These are phyloP conservation scores for Clanis bilineata DNA, from an alignment of 2,888 invertebrate species.

Conservation along the genomic window DNA sequence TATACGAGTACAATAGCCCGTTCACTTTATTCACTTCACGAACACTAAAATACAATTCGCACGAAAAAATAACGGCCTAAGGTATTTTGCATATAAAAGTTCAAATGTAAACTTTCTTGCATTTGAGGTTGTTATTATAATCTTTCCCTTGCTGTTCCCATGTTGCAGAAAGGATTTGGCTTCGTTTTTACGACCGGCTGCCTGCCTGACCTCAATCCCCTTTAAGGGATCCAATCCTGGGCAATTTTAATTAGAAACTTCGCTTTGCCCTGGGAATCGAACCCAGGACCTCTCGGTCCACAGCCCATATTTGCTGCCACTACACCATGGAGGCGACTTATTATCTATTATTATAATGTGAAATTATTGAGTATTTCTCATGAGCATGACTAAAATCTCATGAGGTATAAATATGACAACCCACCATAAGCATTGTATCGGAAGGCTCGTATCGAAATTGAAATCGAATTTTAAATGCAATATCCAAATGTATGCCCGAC, in stretches of 20 bases:
- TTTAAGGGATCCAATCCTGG: too few relatives aligned
- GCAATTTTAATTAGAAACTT: too few relatives aligned
- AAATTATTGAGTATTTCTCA: background rate
- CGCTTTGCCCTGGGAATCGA: too few relatives aligned
- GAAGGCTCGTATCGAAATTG: background rate
- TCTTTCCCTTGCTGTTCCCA: too few relatives aligned
- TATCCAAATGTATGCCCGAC: background rate
- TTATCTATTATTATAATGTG: background rate
- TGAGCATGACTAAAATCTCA: too few relatives aligned
- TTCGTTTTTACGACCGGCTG: too few relatives aligned
- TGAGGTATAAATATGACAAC: background rate
- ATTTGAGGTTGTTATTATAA: too few relatives aligned
- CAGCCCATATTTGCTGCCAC: too few relatives aligned
- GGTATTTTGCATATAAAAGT: background rate
- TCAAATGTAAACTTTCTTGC: conserved; percentile 1
- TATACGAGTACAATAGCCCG: background rate
- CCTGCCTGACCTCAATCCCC: too few relatives aligned
- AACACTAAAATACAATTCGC: background rate
- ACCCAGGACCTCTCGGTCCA: too few relatives aligned
- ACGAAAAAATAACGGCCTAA: background rate
- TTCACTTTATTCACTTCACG: background rate
- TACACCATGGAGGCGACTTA: too few relatives aligned
- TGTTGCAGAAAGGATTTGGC: too few relatives aligned
- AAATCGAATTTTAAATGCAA: background rate
- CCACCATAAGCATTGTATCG: background rate